These are phyloP conservation scores for Drosophila varians DNA, from an alignment of 1,140 invertebrate genomes.

Conservation along the genomic window DNA sequence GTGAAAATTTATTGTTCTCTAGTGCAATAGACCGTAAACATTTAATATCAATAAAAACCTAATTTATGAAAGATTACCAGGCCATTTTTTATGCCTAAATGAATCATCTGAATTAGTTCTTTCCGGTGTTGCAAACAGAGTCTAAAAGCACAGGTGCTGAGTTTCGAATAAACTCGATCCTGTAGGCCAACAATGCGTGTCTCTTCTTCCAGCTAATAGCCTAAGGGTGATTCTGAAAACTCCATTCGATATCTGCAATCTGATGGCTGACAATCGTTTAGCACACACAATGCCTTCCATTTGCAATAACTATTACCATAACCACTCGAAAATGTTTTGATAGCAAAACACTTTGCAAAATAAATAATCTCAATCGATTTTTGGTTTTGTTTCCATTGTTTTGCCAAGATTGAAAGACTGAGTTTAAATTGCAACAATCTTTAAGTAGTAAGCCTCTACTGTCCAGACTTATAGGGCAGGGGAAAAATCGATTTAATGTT, in stretches of 20 bases:
- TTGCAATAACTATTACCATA: constrained; percentile 41
- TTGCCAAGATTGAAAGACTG: constrained; percentile 1
- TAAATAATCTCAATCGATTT: constrained; percentile 24
- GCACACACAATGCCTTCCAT: constrained; percentile 21
- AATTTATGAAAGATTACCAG: background rate
- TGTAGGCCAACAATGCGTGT: constrained; percentile 8
- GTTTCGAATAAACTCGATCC: constrained; percentile 10
- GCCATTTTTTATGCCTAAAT: background rate
- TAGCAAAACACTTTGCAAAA: constrained; percentile 22
- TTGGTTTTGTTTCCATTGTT: background rate
- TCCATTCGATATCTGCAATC: constrained; percentile 28
- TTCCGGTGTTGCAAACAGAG: background rate
- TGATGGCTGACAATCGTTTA: constrained; percentile 30
- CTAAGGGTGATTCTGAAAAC: constrained; percentile 14
- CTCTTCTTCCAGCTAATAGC: constrained; percentile 22
- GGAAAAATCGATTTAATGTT: constrained; percentile 54
- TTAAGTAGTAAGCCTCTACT: constrained; percentile 3
- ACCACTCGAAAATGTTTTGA: constrained; percentile 21
- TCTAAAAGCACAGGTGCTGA: constrained; percentile 28
- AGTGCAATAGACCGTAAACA: background rate
- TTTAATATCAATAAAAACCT: background rate
- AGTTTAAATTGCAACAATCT: background rate
- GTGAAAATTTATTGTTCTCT: background rate
- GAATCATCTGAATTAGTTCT: background rate
- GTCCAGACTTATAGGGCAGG: background rate